Base-by-base conservation (phyloP, 1,140 invertebrate species). In the Phocides pigmalion region DNA sequence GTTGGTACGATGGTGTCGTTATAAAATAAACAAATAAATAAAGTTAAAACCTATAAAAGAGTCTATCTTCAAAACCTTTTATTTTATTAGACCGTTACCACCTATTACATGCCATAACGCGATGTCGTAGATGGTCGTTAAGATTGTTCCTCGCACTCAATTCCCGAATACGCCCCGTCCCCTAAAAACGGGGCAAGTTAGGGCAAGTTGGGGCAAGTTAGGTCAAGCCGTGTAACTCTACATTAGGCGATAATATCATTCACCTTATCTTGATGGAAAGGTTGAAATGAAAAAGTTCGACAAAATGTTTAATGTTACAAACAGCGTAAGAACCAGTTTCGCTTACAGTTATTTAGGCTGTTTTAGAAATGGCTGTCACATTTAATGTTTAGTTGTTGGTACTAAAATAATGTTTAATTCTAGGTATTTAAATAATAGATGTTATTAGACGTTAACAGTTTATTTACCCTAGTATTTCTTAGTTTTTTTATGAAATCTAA, bases 251-350 rank as follows among this genome's bases (percentile, higher is more conserved):
- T 54, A 41, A 41, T 41, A 54, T 54, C 51, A 42, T 19, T 0
- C 6, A 20, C 28, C 17, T 15, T 54, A 54, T 54, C 51, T 11
- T 19, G 16, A 72, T 64, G 41, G 56, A 51, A 70, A 50, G 37
- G 12, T 54, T 14, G 50, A 41, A 54, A 54, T 42, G 51, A 54
- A 54, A 54, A 32, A 32, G 8, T 32, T 32, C 9, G 25, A 28
- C 5, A 11, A 32, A 32, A 32, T 6, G 25, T 28, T 2, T 28
- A 28, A 28, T 28, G 5, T 28, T 28, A 28, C 25, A 8, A 4
- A 4, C 4, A 28, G 1, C 3, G 25, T 4, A 2, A 1, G 25
- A 28, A 28, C n/a, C n/a, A 28, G 25, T 28, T 28, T 28, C 3
- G 6, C 25, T 28, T 28, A 8, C 1, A 8, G 9, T 28, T 28